These are phyloP conservation scores for Lepidurus couesii DNA, from an alignment of 1,140 invertebrate species.

Conservation along the genomic window DNA sequence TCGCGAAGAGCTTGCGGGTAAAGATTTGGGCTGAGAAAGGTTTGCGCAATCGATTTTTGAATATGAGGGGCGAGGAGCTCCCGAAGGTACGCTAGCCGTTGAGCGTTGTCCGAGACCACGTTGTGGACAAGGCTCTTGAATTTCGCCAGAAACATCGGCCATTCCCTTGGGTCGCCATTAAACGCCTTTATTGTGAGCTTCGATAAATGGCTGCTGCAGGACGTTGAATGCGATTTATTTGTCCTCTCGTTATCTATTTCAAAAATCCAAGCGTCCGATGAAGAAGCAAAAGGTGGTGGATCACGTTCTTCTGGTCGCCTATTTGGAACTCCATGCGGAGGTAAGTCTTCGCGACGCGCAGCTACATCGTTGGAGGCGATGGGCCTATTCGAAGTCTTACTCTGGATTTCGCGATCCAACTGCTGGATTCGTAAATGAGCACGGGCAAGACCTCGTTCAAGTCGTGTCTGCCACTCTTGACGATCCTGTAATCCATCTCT, in stretches of 20 bases:
- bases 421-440: neutral
- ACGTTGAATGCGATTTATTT: neutral
- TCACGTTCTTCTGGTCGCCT: neutral
- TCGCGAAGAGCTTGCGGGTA: slow-evolving; percentile 16
- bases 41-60: neutral
- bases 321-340: neutral
- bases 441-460: neutral
- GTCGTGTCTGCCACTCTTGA: neutral
- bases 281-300: neutral
- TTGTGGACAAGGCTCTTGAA: slow-evolving; percentile 28
- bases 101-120: neutral
- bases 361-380: neutral
- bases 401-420: neutral
- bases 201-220: neutral
- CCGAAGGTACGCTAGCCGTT: neutral
- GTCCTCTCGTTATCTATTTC: neutral
- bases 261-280: neutral
- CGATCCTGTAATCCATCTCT: neutral
- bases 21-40: neutral
- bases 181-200: neutral
- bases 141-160: slow-evolving; percentile 29
- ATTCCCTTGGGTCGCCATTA: slow-evolving; percentile 17
- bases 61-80: neutral
- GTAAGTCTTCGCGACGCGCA: neutral
- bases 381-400: neutral